Evolutionary conservation across 2,888 invertebrate genomes (phyloP).

Genomic region (Agrotis segetum): DNA sequence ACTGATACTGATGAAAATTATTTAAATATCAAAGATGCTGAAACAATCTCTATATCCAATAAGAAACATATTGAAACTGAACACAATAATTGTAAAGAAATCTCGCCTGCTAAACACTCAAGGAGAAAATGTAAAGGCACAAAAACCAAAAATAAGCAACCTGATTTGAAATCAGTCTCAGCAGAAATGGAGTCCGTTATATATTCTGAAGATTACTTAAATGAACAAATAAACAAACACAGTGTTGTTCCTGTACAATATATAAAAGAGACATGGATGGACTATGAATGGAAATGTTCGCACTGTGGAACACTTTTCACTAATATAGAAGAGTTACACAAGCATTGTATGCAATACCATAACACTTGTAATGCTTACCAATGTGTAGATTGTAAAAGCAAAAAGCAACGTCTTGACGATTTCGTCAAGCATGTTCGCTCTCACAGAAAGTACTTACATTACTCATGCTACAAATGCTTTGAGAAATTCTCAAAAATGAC

Average conservation of each 20-base stretch:
- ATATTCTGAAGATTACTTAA: slow-evolving; percentile 12
- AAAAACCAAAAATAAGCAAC: neutral
- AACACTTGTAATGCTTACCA: slow-evolving; percentile 91
- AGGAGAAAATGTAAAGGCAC: neutral
- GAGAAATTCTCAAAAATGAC: slow-evolving; percentile 67
- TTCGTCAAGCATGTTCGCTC: slow-evolving; percentile 90
- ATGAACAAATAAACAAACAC: slow-evolving; percentile 49
- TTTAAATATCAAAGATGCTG: neutral
- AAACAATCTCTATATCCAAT: neutral
- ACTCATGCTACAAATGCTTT: slow-evolving; percentile 79
- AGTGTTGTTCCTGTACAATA: slow-evolving; percentile 71
- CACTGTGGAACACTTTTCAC: slow-evolving; percentile 78
- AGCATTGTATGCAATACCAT: slow-evolving; percentile 91
- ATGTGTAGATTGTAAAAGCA: slow-evolving; percentile 91
- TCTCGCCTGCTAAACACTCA: neutral
- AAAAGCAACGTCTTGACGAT: slow-evolving; percentile 72
- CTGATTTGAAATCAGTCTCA: neutral
- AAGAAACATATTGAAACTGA: neutral
- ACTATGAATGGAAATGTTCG: slow-evolving; percentile 80
- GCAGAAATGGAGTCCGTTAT: neutral
- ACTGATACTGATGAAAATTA: neutral
- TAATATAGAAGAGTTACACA: slow-evolving; percentile 82
- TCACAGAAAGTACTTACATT: slow-evolving; percentile 91
- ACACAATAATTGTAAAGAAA: neutral
- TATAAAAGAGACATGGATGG: slow-evolving; percentile 77